Percentiles rank a stretch among this genome's conserved stretches.
These are phyloP conservation scores for Halcyon malimbica DNA, from an alignment of 2,113 vertebrate genomes.

Conservation along the genomic window DNA sequence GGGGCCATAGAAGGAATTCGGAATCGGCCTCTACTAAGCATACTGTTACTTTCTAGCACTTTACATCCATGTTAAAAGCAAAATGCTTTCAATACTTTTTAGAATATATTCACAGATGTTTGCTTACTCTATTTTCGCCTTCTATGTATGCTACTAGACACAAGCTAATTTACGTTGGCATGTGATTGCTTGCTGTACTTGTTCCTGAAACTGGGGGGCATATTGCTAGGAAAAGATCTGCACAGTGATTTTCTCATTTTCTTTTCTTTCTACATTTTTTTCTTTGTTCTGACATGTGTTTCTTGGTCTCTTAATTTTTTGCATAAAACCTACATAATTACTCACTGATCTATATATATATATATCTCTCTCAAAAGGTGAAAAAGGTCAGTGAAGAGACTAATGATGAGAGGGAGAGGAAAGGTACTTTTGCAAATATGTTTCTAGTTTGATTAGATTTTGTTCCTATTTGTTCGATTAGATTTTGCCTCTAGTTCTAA, in stretches of 20 bases:
- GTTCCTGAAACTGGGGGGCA: neutral
- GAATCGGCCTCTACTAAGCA: neutral
- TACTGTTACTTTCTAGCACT: neutral
- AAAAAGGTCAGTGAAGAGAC: neutral
- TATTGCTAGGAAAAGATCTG: neutral
- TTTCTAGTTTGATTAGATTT: neutral
- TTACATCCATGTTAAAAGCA: neutral
- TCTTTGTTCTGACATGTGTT: slow-evolving; percentile 20
- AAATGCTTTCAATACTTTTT: neutral
- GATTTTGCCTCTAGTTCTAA: neutral
- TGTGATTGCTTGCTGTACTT: slow-evolving; percentile 3
- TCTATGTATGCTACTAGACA: neutral
- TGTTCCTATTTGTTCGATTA: neutral
- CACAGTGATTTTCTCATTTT: slow-evolving; percentile 17
- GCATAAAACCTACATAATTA: neutral
- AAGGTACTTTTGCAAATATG: neutral
- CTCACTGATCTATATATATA: neutral
- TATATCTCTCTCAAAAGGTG: neutral
- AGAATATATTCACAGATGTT: neutral
- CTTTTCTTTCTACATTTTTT: neutral
- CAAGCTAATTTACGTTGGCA: neutral
- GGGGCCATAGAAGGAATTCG: neutral
- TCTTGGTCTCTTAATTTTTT: slow-evolving; percentile 18
- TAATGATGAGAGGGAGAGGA: neutral
- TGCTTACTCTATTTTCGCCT: neutral